These are phyloP conservation scores for Montipora efflorescens DNA, from an alignment of 64 coral and sea anemone genomes.

Conservation along the genomic window DNA sequence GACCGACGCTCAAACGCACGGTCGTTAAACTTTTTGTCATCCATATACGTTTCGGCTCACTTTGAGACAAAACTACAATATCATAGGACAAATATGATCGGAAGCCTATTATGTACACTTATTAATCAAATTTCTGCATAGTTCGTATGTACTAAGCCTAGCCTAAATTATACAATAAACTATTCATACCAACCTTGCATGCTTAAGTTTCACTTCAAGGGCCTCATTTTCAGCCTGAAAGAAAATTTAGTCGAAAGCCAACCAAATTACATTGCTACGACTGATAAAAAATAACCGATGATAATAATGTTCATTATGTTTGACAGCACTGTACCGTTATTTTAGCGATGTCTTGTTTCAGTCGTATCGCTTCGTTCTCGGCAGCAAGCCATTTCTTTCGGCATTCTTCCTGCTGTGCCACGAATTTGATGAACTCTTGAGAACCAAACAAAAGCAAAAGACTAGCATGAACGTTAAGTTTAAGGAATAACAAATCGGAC, in stretches of 20 bases:
- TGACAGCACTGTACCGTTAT: constrained; percentile 46
- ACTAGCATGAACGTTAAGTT: neutral
- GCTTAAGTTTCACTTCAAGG: constrained; percentile 86
- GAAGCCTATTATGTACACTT: too few species aligned
- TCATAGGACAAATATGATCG: too few species aligned
- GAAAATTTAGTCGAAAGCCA: neutral
- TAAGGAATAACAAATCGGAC: neutral
- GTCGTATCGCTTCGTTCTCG: constrained; percentile 64
- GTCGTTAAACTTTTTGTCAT: too few species aligned
- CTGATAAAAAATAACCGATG: too few species aligned
- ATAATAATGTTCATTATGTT: neutral
- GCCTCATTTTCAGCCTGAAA: constrained; percentile 94
- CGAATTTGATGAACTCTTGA: constrained; percentile 92
- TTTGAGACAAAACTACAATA: too few species aligned
- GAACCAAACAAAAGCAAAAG: neutral
- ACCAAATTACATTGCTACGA: neutral
- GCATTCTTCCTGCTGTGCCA: constrained; percentile 91
- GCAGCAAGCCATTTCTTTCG: constrained; percentile 90
- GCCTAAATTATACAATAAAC: too few species aligned
- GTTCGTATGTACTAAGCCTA: too few species aligned
- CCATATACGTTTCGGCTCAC: too few species aligned
- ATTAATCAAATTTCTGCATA: too few species aligned
- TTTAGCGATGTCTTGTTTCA: constrained; percentile 87
- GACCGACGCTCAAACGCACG: too few species aligned
- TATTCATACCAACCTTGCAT: constrained; percentile 75